phyloP scores from a whole-genome alignment of 2,888 invertebrate species.

The Drosophila anceps region DNA sequence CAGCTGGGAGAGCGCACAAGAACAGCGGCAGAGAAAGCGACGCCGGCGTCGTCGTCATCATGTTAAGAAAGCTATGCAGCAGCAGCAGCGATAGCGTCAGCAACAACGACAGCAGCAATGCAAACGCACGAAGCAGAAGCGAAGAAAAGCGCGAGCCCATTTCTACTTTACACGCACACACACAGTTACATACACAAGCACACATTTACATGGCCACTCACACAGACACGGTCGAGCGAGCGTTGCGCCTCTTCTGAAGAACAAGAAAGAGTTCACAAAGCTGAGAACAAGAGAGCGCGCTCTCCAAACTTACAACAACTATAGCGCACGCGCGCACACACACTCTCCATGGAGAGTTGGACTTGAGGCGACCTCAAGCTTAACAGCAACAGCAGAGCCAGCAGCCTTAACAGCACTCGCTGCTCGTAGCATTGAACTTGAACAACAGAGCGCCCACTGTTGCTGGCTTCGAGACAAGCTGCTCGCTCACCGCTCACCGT shows the following conservation, averaged over 20 bases:
- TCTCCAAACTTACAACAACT: conserved; percentile 61
- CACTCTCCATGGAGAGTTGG: conserved; percentile 55
- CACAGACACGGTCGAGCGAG: conserved; percentile 52
- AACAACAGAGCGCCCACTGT: conserved; percentile 55
- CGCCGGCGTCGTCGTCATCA: conserved; percentile 32
- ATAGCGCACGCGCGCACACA: conserved; percentile 37
- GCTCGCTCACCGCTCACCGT: too few relatives aligned
- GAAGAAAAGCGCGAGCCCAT: conserved; percentile 75
- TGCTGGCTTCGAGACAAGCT: conserved; percentile 8
- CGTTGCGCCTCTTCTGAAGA: conserved; percentile 54
- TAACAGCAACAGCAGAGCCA: conserved; percentile 41
- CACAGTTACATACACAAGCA: conserved; percentile 18
- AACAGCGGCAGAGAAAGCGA: conserved; percentile 64
- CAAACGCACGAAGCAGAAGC: conserved; percentile 62
- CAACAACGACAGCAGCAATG: conserved; percentile 38
- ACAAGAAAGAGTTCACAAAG: conserved; percentile 52
- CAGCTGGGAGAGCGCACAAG: conserved; percentile 60
- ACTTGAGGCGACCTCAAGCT: conserved; percentile 26
- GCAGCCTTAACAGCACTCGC: conserved; percentile 40
- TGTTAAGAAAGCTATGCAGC: conserved; percentile 55
- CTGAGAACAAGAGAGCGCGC: conserved; percentile 51
- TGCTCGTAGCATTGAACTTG: conserved; percentile 72
- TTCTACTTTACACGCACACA: conserved; percentile 61
- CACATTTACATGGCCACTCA: conserved; percentile 9
- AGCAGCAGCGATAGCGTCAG: conserved; percentile 16